Base-by-base conservation (phyloP, 1,140 invertebrate species). In the Drosophila carrolli region DNA sequence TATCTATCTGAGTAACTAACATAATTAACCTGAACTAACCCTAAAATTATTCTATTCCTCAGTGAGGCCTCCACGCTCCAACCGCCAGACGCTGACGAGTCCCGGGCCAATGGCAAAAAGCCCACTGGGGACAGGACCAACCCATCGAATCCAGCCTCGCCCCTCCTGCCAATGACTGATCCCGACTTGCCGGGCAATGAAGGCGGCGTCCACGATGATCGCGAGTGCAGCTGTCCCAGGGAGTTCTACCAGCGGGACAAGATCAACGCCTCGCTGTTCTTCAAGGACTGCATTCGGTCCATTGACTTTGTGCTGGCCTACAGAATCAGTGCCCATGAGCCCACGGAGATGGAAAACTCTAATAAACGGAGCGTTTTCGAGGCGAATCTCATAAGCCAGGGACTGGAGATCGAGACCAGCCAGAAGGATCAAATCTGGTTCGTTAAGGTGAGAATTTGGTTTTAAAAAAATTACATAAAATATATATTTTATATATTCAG, bases 271-370 rank as follows among this genome's bases (percentile, higher is more conserved):
- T 94, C 94, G 3, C 92, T 96, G 62, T 95, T 93, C 59, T 96
- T 96, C 88, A 93, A 93, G 46, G 96, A 96, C 91, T 95, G 94
- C 4, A 91, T 94, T 1, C 93, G 95, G 19, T 95, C 95, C 3
- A 95, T 97, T 75, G 96, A 97, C 92, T 97, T 96, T 93, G 94
- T 97, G 58, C 82, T 97, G 50, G 96, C 96, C 10, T 97, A 96
- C 95, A 95, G 96, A 91, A 93, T 90, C 32, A 90, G 81, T 78
- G 92, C 93, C 13, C 92, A 94, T 11, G 92, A 94, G 16, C 83
- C 86, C 3, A 83, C 86, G 3, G 93, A 94, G 66, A 92, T 93
- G 7, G 73, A 86, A 13, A 83, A 91, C 72, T 57, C 29, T 14
- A 86, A 93, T 14, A 93, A 94, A 70, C 85, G 95, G 13, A 82